phyloP scores from a whole-genome alignment of 2,888 invertebrate genomes.

The Apodemia hepburni region DNA sequence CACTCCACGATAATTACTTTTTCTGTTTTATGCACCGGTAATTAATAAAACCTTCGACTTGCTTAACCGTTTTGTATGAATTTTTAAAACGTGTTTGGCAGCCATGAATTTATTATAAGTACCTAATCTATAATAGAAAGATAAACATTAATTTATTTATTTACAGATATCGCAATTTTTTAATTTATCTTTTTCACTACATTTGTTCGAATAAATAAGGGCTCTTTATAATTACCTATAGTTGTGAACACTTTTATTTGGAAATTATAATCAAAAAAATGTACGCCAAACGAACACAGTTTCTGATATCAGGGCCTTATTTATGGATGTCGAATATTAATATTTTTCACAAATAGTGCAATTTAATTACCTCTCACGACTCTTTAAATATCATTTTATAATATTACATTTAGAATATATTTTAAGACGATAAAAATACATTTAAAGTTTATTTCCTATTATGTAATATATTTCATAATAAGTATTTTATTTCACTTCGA shows the following conservation, averaged over 20 bases:
- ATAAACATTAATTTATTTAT: neutral
- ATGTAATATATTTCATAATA: constrained; percentile 17
- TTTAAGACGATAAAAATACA: constrained; percentile 22
- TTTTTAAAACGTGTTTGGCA: neutral
- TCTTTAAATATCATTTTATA: constrained; percentile 6
- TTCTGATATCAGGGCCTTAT: neutral
- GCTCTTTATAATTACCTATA: neutral
- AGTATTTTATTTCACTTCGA: neutral
- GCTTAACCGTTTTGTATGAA: neutral
- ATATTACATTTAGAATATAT: constrained; percentile 13
- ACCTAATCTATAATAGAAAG: neutral
- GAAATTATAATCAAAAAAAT: neutral
- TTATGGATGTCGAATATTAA: neutral
- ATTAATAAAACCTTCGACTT: neutral
- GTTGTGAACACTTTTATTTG: neutral
- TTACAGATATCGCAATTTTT: neutral
- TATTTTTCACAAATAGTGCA: constrained; percentile 4
- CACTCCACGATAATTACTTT: too few relatives aligned
- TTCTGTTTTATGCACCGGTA: neutral
- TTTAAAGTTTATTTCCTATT: constrained; percentile 21
- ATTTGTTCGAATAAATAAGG: neutral
- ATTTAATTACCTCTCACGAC: neutral
- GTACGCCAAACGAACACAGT: neutral
- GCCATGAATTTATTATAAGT: neutral
- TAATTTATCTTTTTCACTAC: neutral